Percentiles rank a stretch among this genome's conserved stretches.
phyloP scores from a whole-genome alignment of 2,113 vertebrate genomes.

The Psittacula cyanocephala region DNA sequence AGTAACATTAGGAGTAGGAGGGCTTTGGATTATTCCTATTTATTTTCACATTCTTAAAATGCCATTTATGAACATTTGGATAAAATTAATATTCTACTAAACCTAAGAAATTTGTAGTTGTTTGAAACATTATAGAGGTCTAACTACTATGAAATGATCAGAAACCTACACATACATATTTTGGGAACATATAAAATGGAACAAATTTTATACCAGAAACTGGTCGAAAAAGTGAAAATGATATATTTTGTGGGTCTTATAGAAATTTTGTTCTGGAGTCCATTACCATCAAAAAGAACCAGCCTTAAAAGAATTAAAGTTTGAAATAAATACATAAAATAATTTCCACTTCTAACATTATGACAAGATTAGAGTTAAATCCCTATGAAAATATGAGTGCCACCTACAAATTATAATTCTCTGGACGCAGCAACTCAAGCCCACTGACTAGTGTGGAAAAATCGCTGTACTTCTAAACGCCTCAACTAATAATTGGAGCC shows the following conservation, averaged over 20 bases:
- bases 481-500: neutral
- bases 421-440: neutral
- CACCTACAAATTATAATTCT: neutral
- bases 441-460: neutral
- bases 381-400: neutral
- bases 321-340: neutral
- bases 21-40: neutral
- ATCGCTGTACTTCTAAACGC: neutral
- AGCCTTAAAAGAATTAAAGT: neutral
- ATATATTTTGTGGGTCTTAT: accelerated
- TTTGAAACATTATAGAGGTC: neutral
- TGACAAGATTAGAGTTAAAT: neutral
- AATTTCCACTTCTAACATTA: neutral
- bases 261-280: neutral
- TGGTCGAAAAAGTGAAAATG: neutral
- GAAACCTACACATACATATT: neutral
- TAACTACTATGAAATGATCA: neutral
- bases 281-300: neutral
- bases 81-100: neutral
- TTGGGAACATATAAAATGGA: neutral
- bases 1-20: neutral
- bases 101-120: neutral
- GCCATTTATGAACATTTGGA: neutral
- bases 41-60: neutral
- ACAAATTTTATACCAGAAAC: neutral